phyloP scores from a whole-genome alignment of 2,113 vertebrate species.

The Notechis scutatus region DNA sequence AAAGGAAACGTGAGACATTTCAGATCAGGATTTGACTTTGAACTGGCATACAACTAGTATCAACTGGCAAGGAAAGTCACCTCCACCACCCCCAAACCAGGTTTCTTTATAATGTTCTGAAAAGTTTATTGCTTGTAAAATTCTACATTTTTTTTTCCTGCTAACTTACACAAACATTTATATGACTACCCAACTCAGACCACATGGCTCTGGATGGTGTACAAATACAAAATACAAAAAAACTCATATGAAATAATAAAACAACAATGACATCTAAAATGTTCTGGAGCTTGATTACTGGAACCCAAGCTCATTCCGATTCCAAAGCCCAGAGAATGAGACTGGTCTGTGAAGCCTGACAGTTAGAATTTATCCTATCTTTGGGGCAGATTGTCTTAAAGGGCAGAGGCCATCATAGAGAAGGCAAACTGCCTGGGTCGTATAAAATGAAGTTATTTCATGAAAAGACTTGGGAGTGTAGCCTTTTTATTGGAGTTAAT shows the following conservation, averaged over 20 bases:
- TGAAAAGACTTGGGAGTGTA: background rate
- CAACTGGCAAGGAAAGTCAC: background rate
- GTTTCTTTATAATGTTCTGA: background rate
- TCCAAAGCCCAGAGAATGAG: background rate
- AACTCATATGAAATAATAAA: background rate
- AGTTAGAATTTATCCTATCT: background rate
- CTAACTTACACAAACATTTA: background rate
- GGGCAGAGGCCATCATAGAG: background rate
- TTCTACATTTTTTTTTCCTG: background rate
- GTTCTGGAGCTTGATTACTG: background rate
- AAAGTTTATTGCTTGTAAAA: background rate
- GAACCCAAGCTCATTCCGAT: background rate
- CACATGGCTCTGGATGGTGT: background rate
- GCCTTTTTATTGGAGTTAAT: background rate
- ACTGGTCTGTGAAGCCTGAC: background rate
- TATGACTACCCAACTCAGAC: background rate
- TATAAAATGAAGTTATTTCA: background rate
- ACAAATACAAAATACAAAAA: background rate
- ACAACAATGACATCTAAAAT: background rate
- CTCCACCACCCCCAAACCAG: background rate
- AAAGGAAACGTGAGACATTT: conserved; percentile 1
- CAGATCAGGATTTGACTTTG: background rate
- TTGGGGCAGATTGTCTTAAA: background rate
- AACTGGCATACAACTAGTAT: background rate
- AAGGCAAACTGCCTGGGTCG: background rate